These are phyloP conservation scores for Bhutanitis thaidina DNA, from an alignment of 2,888 invertebrate genomes.

Conservation along the genomic window DNA sequence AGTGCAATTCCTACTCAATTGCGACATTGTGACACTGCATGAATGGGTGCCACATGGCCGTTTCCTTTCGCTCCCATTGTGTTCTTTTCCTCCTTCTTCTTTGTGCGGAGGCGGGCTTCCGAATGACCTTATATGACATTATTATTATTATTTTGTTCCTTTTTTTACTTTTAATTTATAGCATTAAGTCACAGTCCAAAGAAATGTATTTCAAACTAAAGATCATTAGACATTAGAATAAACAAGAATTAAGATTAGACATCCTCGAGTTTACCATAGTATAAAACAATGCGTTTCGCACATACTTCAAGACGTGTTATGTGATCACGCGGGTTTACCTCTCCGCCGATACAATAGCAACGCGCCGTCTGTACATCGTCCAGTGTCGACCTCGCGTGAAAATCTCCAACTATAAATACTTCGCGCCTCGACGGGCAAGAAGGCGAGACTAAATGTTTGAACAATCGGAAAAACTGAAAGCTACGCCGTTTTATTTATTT, in stretches of 20 bases:
- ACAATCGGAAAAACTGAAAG: neutral
- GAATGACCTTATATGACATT: conserved; percentile 13
- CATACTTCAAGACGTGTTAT: neutral
- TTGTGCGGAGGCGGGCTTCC: conserved; percentile 5
- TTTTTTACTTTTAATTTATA: too few species aligned
- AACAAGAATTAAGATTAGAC: too few species aligned
- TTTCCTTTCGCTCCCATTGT: conserved; percentile 13
- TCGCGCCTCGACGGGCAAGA: neutral
- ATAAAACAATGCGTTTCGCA: too few species aligned
- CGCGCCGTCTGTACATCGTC: neutral
- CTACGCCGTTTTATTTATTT: neutral
- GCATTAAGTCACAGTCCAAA: too few species aligned
- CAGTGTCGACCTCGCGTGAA: conserved; percentile 8
- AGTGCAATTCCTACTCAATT: conserved; percentile 12
- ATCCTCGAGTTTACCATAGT: too few species aligned
- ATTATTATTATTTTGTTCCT: too few species aligned
- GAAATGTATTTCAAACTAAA: too few species aligned
- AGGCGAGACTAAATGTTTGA: conserved; percentile 10
- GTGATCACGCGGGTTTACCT: conserved; percentile 2
- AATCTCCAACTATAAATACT: conserved; percentile 14
- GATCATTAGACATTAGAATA: too few species aligned
- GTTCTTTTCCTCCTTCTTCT: conserved; percentile 6
- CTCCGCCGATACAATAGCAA: neutral
- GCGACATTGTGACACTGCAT: conserved; percentile 4
- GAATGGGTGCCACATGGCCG: conserved; percentile 3